Base-by-base conservation (phyloP, 2,888 invertebrate species). In the Calliphora vomitoria region DNA sequence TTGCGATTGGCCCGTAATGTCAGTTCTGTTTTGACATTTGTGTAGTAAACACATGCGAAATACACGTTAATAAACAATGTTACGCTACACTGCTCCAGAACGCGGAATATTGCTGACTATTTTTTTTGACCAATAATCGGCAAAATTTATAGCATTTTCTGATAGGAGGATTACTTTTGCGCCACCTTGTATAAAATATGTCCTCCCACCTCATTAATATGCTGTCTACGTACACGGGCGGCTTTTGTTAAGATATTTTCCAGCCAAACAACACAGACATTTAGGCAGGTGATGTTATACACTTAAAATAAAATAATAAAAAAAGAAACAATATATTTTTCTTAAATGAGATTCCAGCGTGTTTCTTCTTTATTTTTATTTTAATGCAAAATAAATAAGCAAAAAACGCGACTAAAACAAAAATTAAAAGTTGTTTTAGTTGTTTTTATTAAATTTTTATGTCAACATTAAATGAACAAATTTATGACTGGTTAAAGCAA, bases 381-480 rank as follows among this genome's bases (percentile, higher is more conserved):
- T 35, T 35, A 35, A 50, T n/a, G n/a, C 6, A 50, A 50, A 50
- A 50, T 44, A 44, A 44, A 44, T 44, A 8, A 10, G 44, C 0
- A 8, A 44, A 44, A 44, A 44, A 31, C 15, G 38, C 38, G 44
- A n/a, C 58, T 64, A 6, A n/a, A 47, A 18, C 25, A 50, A 31
- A 47, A 66, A 38, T 25, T 75, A 44, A 76, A 76, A 31, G n/a
- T 68, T 60, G 11, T 50, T 18, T 41, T 79, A 31, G n/a, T 68
- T 68, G 15, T 50, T 18, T 41, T 79, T 41, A 62, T 72, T 53
- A 69, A 82, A 82, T 69, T 69, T 79, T 79, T 79, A 79, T 79
- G 79, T 76, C 79, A 78, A 66, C 72, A 72, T 79, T 47, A 84
- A 79, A 72, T 78, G 55, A 64, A 41, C 8, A 41, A 72, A 66